Base-by-base conservation (phyloP, 2,888 invertebrate species). In the Lasioglossum malachurum region DNA sequence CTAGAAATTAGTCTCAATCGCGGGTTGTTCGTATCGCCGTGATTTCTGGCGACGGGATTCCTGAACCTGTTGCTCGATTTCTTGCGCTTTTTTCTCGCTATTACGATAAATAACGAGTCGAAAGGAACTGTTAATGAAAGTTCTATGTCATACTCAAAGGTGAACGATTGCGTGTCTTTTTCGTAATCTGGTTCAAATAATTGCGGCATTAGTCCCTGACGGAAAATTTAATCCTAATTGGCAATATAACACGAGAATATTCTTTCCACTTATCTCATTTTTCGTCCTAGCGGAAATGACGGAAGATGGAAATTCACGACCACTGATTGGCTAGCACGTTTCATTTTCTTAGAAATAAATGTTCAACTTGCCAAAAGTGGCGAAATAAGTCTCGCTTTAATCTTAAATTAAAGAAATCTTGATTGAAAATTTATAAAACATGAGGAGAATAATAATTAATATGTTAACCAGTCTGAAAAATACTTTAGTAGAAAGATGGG, bases 81-180 rank as follows among this genome's bases (percentile, higher is more conserved):
- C 72, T 72, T 31, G 27, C 44, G 27, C 14, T 72, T 3, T 72
- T 27, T n/a, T 72, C 16, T 14, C 16, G 14, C 14, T 0, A 16
- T 72, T n/a, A 27, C 72, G 44, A 46, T 27, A 44, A 44, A 27
- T 72, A 72, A 72, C 44, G 27, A 72, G 27, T 72, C 44, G 72
- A 72, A 72, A 72, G 72, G 44, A 72, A 44, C 72, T 44, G 44
- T 72, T 46, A 27, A 44, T 44, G 44, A 72, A 72, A 44, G 72
- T 72, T 72, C 72, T 72, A 14, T 72, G 72, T 72, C 44, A 44
- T 31, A 46, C n/a, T n/a, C 44, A 27, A 19, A 72, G 44, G 44
- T 27, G 44, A 44, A 44, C 44, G 69, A 23, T 71, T n/a, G 69
- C 69, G 38, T 71, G 72, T 27, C 72, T 7, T 44, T 72, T 31